Conservation (phyloP, 2,113 vertebrate genomes). For the Anarhynchus alexandrinus region DNA sequence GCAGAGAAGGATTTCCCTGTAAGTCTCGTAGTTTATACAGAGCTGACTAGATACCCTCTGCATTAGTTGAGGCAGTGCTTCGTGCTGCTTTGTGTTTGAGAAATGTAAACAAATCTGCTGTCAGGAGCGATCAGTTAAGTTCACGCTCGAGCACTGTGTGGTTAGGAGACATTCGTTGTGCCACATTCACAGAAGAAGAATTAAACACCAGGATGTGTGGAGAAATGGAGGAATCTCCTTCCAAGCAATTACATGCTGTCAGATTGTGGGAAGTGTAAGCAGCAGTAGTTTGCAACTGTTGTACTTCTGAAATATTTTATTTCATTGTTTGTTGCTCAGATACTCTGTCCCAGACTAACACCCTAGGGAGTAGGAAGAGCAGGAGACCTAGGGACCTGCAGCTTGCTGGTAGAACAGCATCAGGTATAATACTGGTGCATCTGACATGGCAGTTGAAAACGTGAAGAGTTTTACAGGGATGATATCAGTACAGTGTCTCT, state of each 20-base stretch:
- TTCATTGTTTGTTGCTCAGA: neutral
- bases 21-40: fast-evolving
- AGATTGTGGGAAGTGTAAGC: neutral
- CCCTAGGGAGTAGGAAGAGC: neutral
- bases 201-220: neutral
- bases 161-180: neutral
- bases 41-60: neutral
- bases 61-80: too few species aligned
- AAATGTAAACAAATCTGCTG: neutral
- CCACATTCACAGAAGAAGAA: neutral
- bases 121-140: neutral
- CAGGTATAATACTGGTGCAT: neutral
- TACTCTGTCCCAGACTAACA: neutral
- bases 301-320: neutral
- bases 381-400: neutral
- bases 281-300: neutral
- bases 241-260: neutral
- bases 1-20: neutral
- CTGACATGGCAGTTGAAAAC: neutral
- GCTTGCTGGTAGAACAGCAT: neutral
- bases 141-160: neutral
- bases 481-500: neutral
- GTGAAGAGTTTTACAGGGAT: neutral
- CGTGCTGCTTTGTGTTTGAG: neutral
- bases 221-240: neutral